A percentile compares a stretch with the other conserved stretches of the same genome.
Conservation (phyloP, 1,140 invertebrate genomes). For the Trichomalopsis sarcophagae region DNA sequence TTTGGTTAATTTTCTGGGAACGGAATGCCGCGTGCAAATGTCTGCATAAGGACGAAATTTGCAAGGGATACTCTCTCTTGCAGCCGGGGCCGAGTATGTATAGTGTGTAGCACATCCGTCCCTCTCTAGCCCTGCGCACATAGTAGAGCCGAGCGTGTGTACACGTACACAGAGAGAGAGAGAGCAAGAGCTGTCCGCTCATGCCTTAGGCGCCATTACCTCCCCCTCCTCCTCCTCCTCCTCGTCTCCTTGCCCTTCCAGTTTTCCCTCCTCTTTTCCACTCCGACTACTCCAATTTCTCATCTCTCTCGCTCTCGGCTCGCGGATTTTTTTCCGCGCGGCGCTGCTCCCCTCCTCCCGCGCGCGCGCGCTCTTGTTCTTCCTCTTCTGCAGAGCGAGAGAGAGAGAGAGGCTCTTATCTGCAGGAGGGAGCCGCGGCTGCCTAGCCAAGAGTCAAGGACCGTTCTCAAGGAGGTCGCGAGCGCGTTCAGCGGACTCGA, state of each 20-base stretch:
- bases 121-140: neutral
- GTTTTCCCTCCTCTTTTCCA: slow-evolving; percentile 60
- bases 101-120: too few species aligned
- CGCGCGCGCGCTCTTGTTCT: slow-evolving; percentile 47
- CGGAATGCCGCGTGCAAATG: too few species aligned
- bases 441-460: slow-evolving; percentile 71
- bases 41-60: too few species aligned
- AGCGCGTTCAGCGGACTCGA: slow-evolving; percentile 60
- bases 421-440: slow-evolving; percentile 46
- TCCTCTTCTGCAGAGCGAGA: slow-evolving; percentile 38
- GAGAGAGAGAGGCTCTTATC: slow-evolving; percentile 17
- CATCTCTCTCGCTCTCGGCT: slow-evolving; percentile 51
- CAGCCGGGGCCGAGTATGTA: neutral
- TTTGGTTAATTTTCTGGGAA: too few species aligned
- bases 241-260: slow-evolving; percentile 55
- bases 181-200: neutral
- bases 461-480: slow-evolving; percentile 75
- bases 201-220: slow-evolving; percentile 49
- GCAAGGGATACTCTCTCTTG: neutral
- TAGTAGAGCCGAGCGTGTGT: neutral
- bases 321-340: slow-evolving; percentile 47
- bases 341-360: slow-evolving; percentile 53
- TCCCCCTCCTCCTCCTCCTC: slow-evolving; percentile 44
- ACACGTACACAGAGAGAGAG: slow-evolving; percentile 4
- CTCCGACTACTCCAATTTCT: slow-evolving; percentile 57